Evolutionary conservation across 2,797 vertebrate species (phyloP), one percentile per base, ranked within the genome.

Genomic region (Dicrostonyx torquatus): DNA sequence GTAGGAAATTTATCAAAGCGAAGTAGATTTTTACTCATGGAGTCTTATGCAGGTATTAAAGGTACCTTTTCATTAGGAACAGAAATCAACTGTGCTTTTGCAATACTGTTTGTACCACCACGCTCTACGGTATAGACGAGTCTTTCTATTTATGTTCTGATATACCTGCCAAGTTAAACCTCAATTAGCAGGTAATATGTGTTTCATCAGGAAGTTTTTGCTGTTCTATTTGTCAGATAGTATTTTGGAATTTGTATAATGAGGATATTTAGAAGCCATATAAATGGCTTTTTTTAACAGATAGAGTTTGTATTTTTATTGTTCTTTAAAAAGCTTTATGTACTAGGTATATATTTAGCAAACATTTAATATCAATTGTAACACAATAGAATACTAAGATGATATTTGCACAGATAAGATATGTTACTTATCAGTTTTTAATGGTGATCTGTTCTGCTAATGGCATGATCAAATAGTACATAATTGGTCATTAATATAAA

Each of bases 261-360:
- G 93, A 98, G 97, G 95, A 98, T 98, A 97, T 98, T 98, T 98
- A 98, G 98, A 97, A 98, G 98, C 97, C 98, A 97, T 95, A 96
- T 95, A 48, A 94, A 96, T 98, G 98, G 98, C 98, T 96, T 98
- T 98, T 98, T 98, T 99, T 98, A 98, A 98, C 98, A 98, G 97
- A 98, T 98, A 98, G 98, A 98, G 98, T 98, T 98, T 98, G 98
- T 99, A 99, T 99, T 99, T 99, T 98, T 99, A 98, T 98, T 98
- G 98, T 98, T 98, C 97, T 98, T 98, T 97, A 98, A 98, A 98
- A 98, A 98, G 97, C 98, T 98, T 98, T 98, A 98, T 91, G 95
- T 98, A 98, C 98, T 97, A 98, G 97, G 91, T 97, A 97, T 98
- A 97, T 98, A 98, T 98, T 98, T 98, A 98, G 98, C 95, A 97